These are phyloP conservation scores for Elephantulus edwardii DNA, from an alignment of 2,113 vertebrate species.

Conservation along the genomic window DNA sequence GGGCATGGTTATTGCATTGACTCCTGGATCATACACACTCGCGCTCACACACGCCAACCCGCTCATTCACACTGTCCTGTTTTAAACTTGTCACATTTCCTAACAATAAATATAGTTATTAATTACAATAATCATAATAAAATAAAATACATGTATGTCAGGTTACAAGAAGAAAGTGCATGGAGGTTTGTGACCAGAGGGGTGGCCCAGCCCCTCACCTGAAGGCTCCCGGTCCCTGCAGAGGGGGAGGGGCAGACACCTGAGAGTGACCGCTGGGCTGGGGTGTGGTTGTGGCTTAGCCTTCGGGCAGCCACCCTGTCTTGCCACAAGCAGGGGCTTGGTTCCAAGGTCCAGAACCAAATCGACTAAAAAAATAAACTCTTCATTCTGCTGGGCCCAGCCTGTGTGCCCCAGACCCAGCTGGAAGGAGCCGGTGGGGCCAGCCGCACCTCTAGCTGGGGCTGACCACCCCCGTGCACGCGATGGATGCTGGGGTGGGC, in stretches of 20 bases:
- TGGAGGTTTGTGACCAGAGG: background rate
- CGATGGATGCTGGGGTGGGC: conserved; percentile 16
- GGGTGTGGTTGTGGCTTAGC: background rate
- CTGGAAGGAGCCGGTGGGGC: background rate
- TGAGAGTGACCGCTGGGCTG: background rate
- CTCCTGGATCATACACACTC: background rate
- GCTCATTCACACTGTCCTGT: background rate
- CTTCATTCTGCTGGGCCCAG: conserved; percentile 51
- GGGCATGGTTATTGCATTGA: conserved; percentile 69
- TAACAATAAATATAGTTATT: background rate
- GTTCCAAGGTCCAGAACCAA: conserved; percentile 70
- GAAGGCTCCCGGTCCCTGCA: background rate
- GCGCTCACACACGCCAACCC: background rate
- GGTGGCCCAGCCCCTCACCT: background rate
- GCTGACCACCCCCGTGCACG: conserved; percentile 43
- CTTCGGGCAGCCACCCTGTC: background rate
- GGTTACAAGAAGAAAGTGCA: conserved; percentile 73
- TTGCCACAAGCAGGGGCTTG: background rate
- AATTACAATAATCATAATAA: conserved; percentile 51
- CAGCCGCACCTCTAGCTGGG: background rate
- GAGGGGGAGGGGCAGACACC: background rate
- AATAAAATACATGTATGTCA: conserved; percentile 46
- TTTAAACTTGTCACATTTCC: conserved; percentile 20
- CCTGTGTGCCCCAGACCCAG: background rate
- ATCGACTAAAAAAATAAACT: conserved; percentile 88